Base-by-base conservation (phyloP, 2,888 invertebrate species). In the Beris morrisii region DNA sequence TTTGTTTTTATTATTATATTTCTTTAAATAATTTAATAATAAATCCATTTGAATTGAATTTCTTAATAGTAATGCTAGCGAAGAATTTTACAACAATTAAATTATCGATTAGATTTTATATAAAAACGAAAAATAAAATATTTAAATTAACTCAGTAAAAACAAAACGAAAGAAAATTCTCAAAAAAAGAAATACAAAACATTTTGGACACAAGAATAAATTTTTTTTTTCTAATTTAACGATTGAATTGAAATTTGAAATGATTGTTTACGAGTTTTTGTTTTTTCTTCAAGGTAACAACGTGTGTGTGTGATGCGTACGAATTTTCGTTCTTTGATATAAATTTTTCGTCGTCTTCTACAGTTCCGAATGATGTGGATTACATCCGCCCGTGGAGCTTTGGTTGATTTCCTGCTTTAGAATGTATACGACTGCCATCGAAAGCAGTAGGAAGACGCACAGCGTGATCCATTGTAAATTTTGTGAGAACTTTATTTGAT, bases 391-490 rank as follows among this genome's bases (percentile, higher is more conserved):
- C n/a, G 56, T 22, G 5, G 38, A 2, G 28, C 22, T 61, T n/a
- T 61, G 61, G 52, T 64, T 45, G 31, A 77, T 74, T 69, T 83
- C 82, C 9, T 76, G 74, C 71, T 79, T 81, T 52, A 84, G 72
- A 65, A 83, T 74, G 72, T 82, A 83, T 12, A 82, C 76, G 45
- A 83, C 74, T 4, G 78, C 78, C 44, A 81, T 73, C 13, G 80
- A 81, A 13, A 83, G 73, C 46, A 82, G 71, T 12, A 84, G 64
- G 50, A 84, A 78, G 48, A 85, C 72, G 45, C 82, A 71, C 53
- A 86, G 77, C n/a, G 83, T 83, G 4, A 83, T 75, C 67, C 83
- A 79, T 73, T 85, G 83, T 57, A 84, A 75, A 71, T 82, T 80
- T 72, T 84, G 84, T 15, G 82, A 79, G 38, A 79, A 78, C 63